These are phyloP conservation scores for Neosilurus mollespiculum DNA, from an alignment of 2,797 vertebrate species.

Conservation along the genomic window DNA sequence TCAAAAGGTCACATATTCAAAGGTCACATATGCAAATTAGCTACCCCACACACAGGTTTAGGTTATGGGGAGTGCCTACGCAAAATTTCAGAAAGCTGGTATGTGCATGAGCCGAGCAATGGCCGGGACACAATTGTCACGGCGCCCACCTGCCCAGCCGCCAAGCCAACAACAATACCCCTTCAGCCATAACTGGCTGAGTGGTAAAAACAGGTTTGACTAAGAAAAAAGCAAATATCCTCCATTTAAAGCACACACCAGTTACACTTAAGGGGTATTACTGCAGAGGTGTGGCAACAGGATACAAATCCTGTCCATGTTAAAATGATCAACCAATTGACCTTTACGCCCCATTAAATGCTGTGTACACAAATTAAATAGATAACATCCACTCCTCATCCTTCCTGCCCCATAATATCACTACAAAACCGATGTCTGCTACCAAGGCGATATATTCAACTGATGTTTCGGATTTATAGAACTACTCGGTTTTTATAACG, in stretches of 20 bases:
- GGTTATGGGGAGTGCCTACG: too few relatives aligned
- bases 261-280: not conserved
- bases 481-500: not conserved
- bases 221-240: not conserved
- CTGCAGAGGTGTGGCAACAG: not conserved
- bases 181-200: too few relatives aligned
- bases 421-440: not conserved
- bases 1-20: too few relatives aligned
- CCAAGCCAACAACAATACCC: too few relatives aligned
- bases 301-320: constrained; percentile 15
- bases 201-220: not conserved
- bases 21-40: too few relatives aligned
- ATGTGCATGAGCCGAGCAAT: too few relatives aligned
- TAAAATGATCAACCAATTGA: not conserved
- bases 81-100: too few relatives aligned
- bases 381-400: not conserved
- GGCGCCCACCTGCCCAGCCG: too few relatives aligned
- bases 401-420: not conserved
- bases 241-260: not conserved
- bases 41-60: too few relatives aligned
- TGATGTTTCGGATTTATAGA: not conserved
- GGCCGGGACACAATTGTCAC: too few relatives aligned
- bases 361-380: constrained; percentile 11
- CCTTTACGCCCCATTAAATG: not conserved
- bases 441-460: not conserved